Base-by-base conservation (phyloP, 2,888 invertebrate species). In the Apoderus coryli region DNA sequence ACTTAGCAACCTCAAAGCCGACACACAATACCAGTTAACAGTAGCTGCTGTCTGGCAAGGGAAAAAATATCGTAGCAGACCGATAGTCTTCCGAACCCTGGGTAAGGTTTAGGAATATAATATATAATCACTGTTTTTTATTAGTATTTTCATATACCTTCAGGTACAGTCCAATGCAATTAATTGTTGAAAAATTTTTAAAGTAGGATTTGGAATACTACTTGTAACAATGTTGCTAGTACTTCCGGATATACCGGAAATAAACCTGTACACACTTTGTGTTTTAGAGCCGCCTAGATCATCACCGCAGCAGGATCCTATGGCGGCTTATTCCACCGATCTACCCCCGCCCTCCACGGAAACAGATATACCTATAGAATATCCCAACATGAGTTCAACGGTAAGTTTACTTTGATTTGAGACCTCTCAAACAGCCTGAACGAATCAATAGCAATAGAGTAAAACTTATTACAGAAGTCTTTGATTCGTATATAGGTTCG, bases 1-100 rank as follows among this genome's bases (percentile, higher is more conserved):
- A 42, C 61, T 86, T 53, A 79, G 75, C 53, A 78, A 79, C 26
- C 64, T 86, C 40, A 72, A 76, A 53, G 79, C 88, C 12, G 81
- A 84, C 57, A 86, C 86, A 13, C 84, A 86, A 61, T 88, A 88
- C 57, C 85, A 85, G 48, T 69, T 88, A 38, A 77, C 80, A 3
- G 84, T 88, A 29, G 80, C 84, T 37, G 85, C 86, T 32, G 72
- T 86, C 39, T 76, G 78, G 66, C 75, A 73, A 46, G 81, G 84
- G 35, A 79, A 74, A 49, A 81, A 81, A 56, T 81, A 74, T 59
- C 70, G 80, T 48, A 85, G 85, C 60, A 72, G 81, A 56, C 81
- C 81, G 48, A 80, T 86, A 59, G 80, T 84, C 68, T 86, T 86
- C 72, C 77, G 79, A 64, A 88, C 86, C 42, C 72, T 81, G 66